Percentiles rank a stretch among this genome's conserved stretches.
Evolutionary conservation across 2,113 vertebrate species (phyloP).

Genomic region (Pygoscelis antarcticus): DNA sequence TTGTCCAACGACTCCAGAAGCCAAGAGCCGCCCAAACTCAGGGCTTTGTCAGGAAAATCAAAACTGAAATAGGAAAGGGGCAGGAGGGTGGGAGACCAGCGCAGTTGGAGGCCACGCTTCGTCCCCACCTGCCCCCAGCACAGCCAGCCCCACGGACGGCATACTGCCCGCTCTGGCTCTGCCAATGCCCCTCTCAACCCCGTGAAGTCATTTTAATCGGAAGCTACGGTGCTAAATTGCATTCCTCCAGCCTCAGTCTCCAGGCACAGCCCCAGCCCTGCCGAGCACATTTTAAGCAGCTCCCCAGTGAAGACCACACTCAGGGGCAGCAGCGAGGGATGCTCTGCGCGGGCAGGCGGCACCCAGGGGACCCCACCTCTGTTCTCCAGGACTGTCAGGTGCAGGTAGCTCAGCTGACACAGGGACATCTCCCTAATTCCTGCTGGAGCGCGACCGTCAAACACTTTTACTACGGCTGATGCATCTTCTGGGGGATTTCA

Average conservation of each 20-base stretch:
- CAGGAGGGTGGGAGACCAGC: neutral
- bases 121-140: neutral
- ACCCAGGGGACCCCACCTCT: neutral
- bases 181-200: neutral
- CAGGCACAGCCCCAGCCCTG: neutral
- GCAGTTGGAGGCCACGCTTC: rapidly evolving
- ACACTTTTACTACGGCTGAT: neutral
- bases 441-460: neutral
- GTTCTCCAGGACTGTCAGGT: neutral
- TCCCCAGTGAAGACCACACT: neutral
- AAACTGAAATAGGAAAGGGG: neutral
- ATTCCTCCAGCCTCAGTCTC: neutral
- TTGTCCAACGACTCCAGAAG: neutral
- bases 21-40: neutral
- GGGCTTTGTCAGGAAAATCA: neutral
- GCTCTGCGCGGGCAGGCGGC: neutral
- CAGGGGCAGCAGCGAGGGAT: neutral
- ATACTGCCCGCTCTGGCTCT: neutral
- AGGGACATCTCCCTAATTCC: neutral
- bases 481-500: neutral
- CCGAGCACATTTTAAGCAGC: neutral
- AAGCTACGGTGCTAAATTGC: neutral
- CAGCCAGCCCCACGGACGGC: neutral
- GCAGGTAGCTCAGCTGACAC: neutral
- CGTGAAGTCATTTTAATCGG: neutral